Conservation (phyloP, 2,113 vertebrate genomes). For the Rhabdornis inornatus region DNA sequence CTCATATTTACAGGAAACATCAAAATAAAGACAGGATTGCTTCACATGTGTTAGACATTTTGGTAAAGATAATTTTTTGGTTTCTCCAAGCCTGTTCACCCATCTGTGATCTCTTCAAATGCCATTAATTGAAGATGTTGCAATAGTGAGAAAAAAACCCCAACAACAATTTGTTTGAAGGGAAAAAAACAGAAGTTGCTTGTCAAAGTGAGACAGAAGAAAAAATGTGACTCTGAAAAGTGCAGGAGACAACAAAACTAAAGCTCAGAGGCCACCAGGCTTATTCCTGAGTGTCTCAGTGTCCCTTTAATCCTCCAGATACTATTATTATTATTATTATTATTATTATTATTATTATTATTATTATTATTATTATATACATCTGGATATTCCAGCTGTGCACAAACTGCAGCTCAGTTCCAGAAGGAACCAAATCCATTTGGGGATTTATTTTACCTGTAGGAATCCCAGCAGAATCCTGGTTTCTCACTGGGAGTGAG, state of each 20-base stretch:
- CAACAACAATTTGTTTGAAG: neutral
- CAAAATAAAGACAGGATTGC: neutral
- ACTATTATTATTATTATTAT: too few species aligned
- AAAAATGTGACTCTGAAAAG: neutral
- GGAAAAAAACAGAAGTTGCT: neutral
- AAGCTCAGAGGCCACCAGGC: neutral
- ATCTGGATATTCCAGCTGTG: too few species aligned
- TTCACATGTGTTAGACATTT: neutral
- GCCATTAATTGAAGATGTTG: neutral
- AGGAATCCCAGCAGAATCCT: neutral
- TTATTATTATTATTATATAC: too few species aligned
- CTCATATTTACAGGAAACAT: neutral
- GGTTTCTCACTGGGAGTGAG: neutral
- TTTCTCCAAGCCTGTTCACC: constrained; percentile 12
- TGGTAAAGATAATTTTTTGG: neutral
- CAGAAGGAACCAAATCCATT: neutral
- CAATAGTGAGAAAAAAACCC: neutral
- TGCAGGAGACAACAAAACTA: neutral
- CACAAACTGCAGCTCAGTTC: neutral
- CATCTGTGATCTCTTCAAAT: constrained; percentile 8
- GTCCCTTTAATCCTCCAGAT: neutral
- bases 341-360: too few species aligned
- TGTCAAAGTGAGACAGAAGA: neutral
- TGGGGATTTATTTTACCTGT: neutral
- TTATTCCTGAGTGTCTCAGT: neutral